Percentiles rank a stretch among this genome's conserved stretches.
Evolutionary conservation across 1,140 invertebrate genomes (phyloP).

Genomic region (Belonocnema kinseyi): DNA sequence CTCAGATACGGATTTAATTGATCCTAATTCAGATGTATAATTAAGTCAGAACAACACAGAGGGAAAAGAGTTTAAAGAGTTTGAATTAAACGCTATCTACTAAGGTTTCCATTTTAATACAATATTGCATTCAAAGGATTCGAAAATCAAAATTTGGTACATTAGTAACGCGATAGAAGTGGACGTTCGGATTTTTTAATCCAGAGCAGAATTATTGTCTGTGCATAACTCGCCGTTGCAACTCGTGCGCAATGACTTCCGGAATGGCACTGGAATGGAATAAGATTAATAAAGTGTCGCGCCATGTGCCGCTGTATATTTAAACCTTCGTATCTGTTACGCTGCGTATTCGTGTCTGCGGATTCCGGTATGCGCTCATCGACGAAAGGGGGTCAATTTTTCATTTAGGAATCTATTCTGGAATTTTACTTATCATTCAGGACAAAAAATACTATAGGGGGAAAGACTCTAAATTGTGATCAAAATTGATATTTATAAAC

Average conservation of each 20-base stretch:
- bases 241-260: constrained; percentile 42
- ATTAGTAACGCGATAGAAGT: not conserved
- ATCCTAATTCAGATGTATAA: not conserved
- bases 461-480: no score
- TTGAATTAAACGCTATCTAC: not conserved
- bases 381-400: not conserved
- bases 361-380: no score
- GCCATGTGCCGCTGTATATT: not conserved
- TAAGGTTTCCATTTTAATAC: not conserved
- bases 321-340: not conserved
- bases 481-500: no score
- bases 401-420: not conserved
- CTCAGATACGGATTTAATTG: not conserved
- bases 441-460: no score
- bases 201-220: constrained; percentile 28
- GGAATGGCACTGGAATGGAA: constrained; percentile 44
- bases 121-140: not conserved
- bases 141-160: not conserved
- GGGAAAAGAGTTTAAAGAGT: not conserved
- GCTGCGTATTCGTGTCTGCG: not conserved
- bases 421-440: no score
- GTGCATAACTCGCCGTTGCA: constrained; percentile 30
- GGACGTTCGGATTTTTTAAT: not conserved
- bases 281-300: constrained; percentile 47
- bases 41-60: not conserved